These are phyloP conservation scores for Eulemur macaco DNA, from an alignment of 2,113 vertebrate genomes.

Conservation along the genomic window DNA sequence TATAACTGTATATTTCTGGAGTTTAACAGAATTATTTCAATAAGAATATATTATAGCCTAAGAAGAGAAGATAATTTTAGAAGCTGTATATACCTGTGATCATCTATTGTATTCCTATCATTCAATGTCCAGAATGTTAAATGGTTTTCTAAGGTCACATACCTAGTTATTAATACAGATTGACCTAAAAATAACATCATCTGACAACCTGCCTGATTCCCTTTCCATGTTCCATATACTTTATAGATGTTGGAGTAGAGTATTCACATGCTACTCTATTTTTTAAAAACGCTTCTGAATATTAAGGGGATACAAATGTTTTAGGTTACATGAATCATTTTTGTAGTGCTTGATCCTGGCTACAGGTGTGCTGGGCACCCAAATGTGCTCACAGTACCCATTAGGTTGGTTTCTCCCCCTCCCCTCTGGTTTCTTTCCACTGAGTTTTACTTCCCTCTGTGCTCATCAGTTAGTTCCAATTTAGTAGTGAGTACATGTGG, in stretches of 20 bases:
- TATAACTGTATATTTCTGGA: neutral
- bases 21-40: slow-evolving; percentile 22
- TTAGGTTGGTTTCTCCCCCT: no score
- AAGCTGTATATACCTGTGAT: neutral
- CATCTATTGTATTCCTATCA: neutral
- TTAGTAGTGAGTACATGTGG: no score
- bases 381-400: no score
- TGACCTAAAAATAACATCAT: neutral
- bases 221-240: neutral
- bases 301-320: no score
- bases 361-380: no score
- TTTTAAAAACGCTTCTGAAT: no score
- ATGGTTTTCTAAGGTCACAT: neutral
- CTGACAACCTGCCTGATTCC: neutral
- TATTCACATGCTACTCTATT: neutral
- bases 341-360: no score
- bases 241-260: neutral
- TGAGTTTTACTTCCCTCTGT: no score
- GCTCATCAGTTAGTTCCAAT: no score
- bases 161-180: neutral
- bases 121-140: neutral
- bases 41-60: neutral
- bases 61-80: neutral
- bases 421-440: no score
- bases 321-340: no score